Percentiles rank a stretch among this genome's conserved stretches.
phyloP scores from a whole-genome alignment of 2,888 invertebrate species.

The Caenorhabditis sp. region DNA sequence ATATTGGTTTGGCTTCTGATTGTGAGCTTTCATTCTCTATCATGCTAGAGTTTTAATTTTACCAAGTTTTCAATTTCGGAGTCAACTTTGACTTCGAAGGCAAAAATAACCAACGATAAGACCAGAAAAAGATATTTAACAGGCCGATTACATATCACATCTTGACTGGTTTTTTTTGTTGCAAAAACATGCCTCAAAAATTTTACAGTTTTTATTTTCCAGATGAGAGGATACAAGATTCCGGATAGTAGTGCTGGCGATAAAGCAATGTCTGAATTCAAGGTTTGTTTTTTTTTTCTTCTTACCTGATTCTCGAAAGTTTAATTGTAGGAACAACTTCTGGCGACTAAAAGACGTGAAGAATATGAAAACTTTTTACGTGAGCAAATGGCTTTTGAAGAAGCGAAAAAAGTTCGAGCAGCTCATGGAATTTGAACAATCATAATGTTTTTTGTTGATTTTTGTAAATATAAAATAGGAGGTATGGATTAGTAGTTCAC shows the following conservation, averaged over 20 bases:
- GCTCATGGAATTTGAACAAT: conserved; percentile 22
- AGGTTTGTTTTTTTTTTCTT: conserved; percentile 30
- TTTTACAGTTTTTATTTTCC: too few relatives aligned
- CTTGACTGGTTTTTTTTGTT: too few relatives aligned
- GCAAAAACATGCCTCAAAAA: too few relatives aligned
- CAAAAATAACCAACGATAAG: too few relatives aligned
- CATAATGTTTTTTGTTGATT: conserved; percentile 6
- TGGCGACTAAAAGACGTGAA: conserved; percentile 58
- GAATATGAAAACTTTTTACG: conserved; percentile 61
- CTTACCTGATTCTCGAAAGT: not conserved
- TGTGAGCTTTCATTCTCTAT: too few relatives aligned
- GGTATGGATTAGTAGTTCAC: too few relatives aligned
- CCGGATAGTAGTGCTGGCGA: conserved; percentile 60
- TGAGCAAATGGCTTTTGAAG: conserved; percentile 67
- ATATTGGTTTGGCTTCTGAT: too few relatives aligned
- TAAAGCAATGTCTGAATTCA: conserved; percentile 58
- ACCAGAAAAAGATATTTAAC: too few relatives aligned
- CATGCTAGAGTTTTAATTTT: too few relatives aligned
- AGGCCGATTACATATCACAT: too few relatives aligned
- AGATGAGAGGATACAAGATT: conserved; percentile 65
- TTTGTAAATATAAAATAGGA: conserved; percentile 4
- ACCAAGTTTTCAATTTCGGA: too few relatives aligned
- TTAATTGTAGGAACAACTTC: conserved; percentile 46
- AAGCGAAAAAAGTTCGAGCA: conserved; percentile 50
- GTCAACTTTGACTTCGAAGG: too few relatives aligned